Evolutionary conservation across 92 coral and sea anemone species (phyloP), one percentile per base, ranked within the genome.

Genomic region (Paragorgia papillata): DNA sequence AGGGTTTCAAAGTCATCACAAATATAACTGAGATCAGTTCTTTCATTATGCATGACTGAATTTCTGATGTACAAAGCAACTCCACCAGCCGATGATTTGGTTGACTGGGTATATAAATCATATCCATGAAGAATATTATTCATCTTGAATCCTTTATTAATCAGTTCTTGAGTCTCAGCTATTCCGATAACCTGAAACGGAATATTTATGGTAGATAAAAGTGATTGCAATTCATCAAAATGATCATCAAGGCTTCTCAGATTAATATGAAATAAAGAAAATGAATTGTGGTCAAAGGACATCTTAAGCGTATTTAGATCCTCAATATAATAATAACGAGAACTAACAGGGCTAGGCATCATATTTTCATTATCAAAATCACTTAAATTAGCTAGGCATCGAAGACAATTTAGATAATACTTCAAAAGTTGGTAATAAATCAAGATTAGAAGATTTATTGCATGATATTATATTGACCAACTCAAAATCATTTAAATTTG

Each of bases 71-170:
- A 69, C 29, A 80, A 29, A 57, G 79, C 79, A 1, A 41, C 78
- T 25, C 84, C 78, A 68, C 79, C 79, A 67, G 69, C 84, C n/a
- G 77, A 50, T n/a, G 59, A 80, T 67, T 67, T 67, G 27, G 77
- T 50, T 17, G 68, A 69, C 27, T 80, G 69, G 60, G 69, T 68
- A 48, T 68, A 75, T 13, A 75, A 53, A 39, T 59, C 33, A 41
- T 75, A 75, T 20, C 30, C 73, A 32, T 59, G 18, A 26, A 68
- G 78, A 57, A 43, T 68, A 46, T 67, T 69, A 55, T 80, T 80
- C 66, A 54, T 67, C 79, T 50, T 80, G 51, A 80, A 80, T 37
- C 83, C 83, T 37, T 32, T 33, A 28, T 48, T 79, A 24, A 50
- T 21, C 1, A 41, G 68, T 35, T 65, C 83, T 48, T 66, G 31